phyloP scores from a whole-genome alignment of 2,113 vertebrate species.

The Suncus etruscus region DNA sequence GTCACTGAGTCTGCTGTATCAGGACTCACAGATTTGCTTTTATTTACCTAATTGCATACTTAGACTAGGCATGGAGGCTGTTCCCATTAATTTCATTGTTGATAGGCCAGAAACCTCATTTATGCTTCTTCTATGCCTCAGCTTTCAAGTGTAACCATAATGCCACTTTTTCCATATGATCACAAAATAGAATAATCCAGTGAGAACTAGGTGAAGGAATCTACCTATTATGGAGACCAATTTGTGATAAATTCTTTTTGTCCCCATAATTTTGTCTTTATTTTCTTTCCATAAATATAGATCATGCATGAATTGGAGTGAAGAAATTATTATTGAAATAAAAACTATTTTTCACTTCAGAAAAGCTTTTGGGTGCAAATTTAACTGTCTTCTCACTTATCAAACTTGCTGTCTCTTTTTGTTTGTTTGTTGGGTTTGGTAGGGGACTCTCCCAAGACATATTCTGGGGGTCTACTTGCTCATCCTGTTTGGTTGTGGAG shows the following conservation, averaged over 20 bases:
- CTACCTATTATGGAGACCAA: background rate
- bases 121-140: background rate
- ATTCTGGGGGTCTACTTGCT: too few relatives aligned
- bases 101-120: background rate
- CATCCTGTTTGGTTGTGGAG: too few relatives aligned
- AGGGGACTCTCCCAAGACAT: too few relatives aligned
- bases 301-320: background rate
- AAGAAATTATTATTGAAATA: background rate
- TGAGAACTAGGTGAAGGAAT: background rate
- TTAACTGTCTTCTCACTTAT: background rate
- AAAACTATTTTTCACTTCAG: background rate
- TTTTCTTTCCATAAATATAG: background rate
- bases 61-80: background rate
- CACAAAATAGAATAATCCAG: background rate
- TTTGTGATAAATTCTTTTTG: background rate
- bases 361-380: too few relatives aligned
- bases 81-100: constrained; percentile 39
- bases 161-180: background rate
- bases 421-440: too few relatives aligned
- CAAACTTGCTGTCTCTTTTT: background rate
- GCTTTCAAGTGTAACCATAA: constrained; percentile 32
- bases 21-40: background rate
- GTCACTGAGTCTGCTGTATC: background rate
- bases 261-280: background rate
- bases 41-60: constrained; percentile 7